Conservation (phyloP, 2,888 invertebrate genomes). For the Isoperla grammatica region DNA sequence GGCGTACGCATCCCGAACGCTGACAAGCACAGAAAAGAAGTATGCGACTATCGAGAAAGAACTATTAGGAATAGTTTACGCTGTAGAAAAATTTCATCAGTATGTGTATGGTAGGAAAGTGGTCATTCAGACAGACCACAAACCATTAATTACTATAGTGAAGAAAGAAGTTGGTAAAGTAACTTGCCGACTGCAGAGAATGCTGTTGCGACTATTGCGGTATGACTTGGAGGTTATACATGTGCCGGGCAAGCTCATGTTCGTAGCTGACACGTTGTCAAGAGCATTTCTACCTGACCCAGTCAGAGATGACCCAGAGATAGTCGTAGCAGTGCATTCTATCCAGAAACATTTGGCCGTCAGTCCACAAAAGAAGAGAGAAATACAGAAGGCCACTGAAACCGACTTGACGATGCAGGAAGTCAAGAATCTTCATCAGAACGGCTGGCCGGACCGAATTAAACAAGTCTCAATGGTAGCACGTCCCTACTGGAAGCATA, state of each 20-base stretch:
- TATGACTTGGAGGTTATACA: conserved; percentile 9
- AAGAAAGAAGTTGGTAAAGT: conserved; percentile 8
- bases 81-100: conserved; percentile 13
- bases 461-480: neutral
- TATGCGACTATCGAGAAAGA: conserved; percentile 15
- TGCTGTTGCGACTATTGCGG: neutral
- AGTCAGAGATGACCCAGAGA: conserved; percentile 15
- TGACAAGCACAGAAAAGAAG: conserved; percentile 3
- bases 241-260: conserved; percentile 10
- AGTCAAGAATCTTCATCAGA: neutral
- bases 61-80: conserved; percentile 9
- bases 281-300: conserved; percentile 1
- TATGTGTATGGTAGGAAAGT: neutral
- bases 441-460: conserved; percentile 8
- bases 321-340: conserved; percentile 11
- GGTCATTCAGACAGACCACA: conserved; percentile 6
- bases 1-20: conserved; percentile 3
- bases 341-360: conserved; percentile 10
- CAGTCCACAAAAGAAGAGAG: conserved; percentile 6
- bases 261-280: conserved; percentile 14
- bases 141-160: conserved; percentile 6
- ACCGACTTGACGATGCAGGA: neutral
- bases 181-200: conserved; percentile 7
- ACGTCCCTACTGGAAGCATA: neutral
- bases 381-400: neutral